phyloP scores from a whole-genome alignment of 2,888 invertebrate species.

The Oligia fasciuncula region DNA sequence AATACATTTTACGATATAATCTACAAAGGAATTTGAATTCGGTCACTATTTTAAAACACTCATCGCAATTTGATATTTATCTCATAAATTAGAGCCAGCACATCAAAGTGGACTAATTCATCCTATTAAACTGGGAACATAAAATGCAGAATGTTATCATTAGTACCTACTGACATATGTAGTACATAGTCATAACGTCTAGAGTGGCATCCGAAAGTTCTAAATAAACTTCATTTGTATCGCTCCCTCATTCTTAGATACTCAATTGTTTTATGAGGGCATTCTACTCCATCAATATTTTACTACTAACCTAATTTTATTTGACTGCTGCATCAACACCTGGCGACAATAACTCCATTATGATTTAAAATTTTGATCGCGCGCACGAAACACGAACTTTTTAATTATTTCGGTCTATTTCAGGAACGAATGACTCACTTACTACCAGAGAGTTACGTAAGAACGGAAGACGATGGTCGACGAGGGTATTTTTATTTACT shows the following conservation, averaged over 20 bases:
- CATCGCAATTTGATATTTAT: slow-evolving; percentile 6
- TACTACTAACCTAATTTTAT: slow-evolving; percentile 14
- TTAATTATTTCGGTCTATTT: slow-evolving; percentile 65
- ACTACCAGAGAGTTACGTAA: slow-evolving; percentile 37
- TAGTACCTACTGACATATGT: slow-evolving; percentile 36
- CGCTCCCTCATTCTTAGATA: not conserved
- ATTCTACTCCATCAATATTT: not conserved
- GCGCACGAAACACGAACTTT: slow-evolving; percentile 58
- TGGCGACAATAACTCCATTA: slow-evolving; percentile 50
- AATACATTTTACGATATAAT: not conserved
- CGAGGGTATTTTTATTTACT: slow-evolving; percentile 50
- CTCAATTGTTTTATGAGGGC: slow-evolving; percentile 8
- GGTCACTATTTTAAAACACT: slow-evolving; percentile 18
- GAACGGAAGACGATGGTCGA: slow-evolving; percentile 40
- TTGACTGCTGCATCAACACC: slow-evolving; percentile 36
- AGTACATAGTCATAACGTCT: not conserved
- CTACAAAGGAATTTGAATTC: slow-evolving; percentile 2
- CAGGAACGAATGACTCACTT: slow-evolving; percentile 51
- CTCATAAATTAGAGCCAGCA: slow-evolving; percentile 53
- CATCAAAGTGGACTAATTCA: slow-evolving; percentile 59
- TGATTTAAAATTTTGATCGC: slow-evolving; percentile 52
- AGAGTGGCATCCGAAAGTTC: slow-evolving; percentile 1
- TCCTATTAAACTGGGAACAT: slow-evolving; percentile 33
- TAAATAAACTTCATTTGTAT: not conserved
- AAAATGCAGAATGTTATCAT: slow-evolving; percentile 47